A percentile compares a stretch with the other conserved stretches of the same genome.
These are phyloP conservation scores for Agriopis aurantiaria DNA, from an alignment of 2,888 invertebrate species.

Conservation along the genomic window DNA sequence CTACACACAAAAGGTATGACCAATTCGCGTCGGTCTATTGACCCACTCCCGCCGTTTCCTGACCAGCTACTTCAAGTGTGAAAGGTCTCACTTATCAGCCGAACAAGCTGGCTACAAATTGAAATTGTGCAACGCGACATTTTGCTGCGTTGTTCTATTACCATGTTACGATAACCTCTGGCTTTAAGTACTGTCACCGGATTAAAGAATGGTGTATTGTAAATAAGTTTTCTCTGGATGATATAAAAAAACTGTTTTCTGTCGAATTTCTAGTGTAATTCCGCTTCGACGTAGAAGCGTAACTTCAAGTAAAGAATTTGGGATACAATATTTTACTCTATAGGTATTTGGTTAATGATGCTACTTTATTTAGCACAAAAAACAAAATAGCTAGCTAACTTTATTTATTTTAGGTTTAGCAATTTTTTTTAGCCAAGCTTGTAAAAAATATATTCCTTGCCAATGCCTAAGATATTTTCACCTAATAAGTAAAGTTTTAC, in stretches of 20 bases:
- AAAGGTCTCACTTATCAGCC: constrained; percentile 37
- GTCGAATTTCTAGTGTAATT: no score
- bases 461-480: background rate
- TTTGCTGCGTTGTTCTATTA: constrained; percentile 35
- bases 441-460: background rate
- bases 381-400: no score
- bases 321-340: no score
- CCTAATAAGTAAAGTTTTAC: background rate
- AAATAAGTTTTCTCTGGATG: background rate
- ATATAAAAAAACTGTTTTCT: no score
- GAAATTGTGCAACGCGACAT: constrained; percentile 45
- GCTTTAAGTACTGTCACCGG: constrained; percentile 17
- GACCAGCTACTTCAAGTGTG: constrained; percentile 18
- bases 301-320: no score
- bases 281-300: no score
- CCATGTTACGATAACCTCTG: constrained; percentile 32
- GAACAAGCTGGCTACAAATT: constrained; percentile 40
- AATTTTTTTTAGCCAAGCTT: no score
- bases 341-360: no score
- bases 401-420: no score
- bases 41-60: constrained; percentile 6
- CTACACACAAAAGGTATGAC: constrained; percentile 8
- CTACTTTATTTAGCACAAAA: no score
- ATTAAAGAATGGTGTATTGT: constrained; percentile 16
- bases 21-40: constrained; percentile 5